Base-by-base conservation (phyloP, 2,888 invertebrate species). In the Lasioglossum calceatum region DNA sequence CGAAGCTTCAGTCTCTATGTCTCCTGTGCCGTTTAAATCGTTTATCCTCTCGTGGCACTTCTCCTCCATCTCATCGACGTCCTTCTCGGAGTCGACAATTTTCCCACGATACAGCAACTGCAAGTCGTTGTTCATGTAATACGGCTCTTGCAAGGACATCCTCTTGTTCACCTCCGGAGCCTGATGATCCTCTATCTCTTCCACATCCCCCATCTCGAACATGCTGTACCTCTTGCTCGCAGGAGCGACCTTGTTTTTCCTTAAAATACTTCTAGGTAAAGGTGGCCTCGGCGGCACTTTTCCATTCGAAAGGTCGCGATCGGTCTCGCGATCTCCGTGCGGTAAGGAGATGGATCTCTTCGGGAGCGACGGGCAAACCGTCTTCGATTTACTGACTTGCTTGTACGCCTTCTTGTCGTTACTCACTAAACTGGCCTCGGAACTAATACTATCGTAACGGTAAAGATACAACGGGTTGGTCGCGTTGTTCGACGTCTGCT, bases 381-480 rank as follows among this genome's bases (percentile, higher is more conserved):
- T 47, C 58, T 89, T 90, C 10, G 92, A 81, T 50, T 91, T 92
- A 86, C 82, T 89, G 36, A 86, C 75, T 70, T 91, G 82, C 36
- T 93, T 88, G 61, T 92, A 92, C 19, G 89, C 58, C 79, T 92
- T 93, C 80, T 93, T 94, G 19, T 95, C 94, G 50, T 94, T 94
- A 71, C 92, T 91, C 89, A 97, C 96, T 88, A 97, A 96, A 93
- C 97, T 97, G 42, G 97, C 97, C 92, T 97, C 97, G 1, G 97
- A 97, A 92, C 97, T 97, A 47, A 97, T 97, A 92, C 97, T 97
- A 92, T 98, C 98, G 93, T 98, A 98, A 61, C 97, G 97, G 95
- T 98, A 98, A 1, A 98, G 97, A 95, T 98, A 98, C 88, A 98
- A 95, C 1, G 97, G 97, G 94, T 97, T 90, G 74, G 89, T 88